Conservation (phyloP, 2,888 invertebrate genomes). For the Troides aeacus region DNA sequence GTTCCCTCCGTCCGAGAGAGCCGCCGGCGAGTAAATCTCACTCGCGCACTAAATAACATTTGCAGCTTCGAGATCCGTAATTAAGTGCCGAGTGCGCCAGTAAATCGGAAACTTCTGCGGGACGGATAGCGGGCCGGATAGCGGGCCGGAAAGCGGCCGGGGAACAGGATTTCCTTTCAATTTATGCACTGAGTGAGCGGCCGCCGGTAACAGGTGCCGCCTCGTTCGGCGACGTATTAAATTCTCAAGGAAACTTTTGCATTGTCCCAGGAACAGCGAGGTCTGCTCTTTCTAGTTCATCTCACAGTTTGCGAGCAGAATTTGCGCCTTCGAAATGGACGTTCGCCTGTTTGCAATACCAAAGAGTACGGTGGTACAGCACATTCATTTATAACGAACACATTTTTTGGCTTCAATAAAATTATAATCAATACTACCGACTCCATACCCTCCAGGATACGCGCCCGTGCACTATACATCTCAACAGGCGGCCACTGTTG, state of each 20-base stretch:
- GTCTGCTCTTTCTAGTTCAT: conserved; percentile 13
- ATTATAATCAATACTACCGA: too few relatives aligned
- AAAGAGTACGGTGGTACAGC: too few relatives aligned
- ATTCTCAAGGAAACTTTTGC: conserved; percentile 24
- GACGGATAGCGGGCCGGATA: conserved; percentile 29
- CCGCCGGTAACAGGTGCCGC: conserved; percentile 29
- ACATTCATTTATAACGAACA: too few relatives aligned
- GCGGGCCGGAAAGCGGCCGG: conserved; percentile 21
- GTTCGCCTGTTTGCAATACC: too few relatives aligned
- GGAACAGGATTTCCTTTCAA: conserved; percentile 32
- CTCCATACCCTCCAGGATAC: too few relatives aligned
- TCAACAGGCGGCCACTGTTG: too few relatives aligned
- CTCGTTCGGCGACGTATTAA: conserved; percentile 29
- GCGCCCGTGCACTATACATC: too few relatives aligned
- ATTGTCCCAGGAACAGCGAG: conserved; percentile 9
- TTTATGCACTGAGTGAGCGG: conserved; percentile 36
- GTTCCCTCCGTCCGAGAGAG: not conserved
- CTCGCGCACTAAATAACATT: conserved; percentile 19
- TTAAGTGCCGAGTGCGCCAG: conserved; percentile 32
- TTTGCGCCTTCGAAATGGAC: not conserved
- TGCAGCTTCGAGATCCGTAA: conserved; percentile 16
- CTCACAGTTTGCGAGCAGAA: not conserved
- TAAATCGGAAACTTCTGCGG: conserved; percentile 36
- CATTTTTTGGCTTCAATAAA: too few relatives aligned
- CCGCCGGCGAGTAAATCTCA: conserved; percentile 15